Percentiles rank a stretch among this genome's conserved stretches.
Evolutionary conservation across 2,888 invertebrate genomes (phyloP).

Genomic region (Dorcus parallelipipedus): DNA sequence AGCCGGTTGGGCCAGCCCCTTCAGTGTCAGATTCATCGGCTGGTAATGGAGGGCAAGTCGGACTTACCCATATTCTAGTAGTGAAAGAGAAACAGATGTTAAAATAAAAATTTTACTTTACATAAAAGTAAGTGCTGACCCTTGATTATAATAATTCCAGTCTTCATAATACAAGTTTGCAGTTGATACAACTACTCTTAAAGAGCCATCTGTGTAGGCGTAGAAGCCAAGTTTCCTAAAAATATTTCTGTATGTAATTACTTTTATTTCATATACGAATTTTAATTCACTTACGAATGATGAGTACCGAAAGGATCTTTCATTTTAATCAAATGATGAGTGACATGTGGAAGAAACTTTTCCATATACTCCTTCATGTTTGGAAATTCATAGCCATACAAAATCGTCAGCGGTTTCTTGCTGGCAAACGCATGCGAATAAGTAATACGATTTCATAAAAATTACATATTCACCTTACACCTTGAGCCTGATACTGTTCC

Average conservation of each 20-base stretch:
- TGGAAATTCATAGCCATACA: slow-evolving; percentile 70
- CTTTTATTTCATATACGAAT: neutral
- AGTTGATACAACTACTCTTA: slow-evolving; percentile 85
- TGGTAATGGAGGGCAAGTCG: slow-evolving; percentile 65
- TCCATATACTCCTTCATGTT: slow-evolving; percentile 50
- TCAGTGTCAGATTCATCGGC: slow-evolving; percentile 50
- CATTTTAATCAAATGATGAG: slow-evolving; percentile 66
- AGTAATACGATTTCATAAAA: slow-evolving; percentile 4
- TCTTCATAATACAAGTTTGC: slow-evolving; percentile 89
- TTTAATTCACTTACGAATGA: slow-evolving; percentile 64
- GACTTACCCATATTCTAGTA: slow-evolving; percentile 83
- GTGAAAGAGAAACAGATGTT: neutral
- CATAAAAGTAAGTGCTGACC: slow-evolving; percentile 51
- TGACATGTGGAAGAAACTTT: slow-evolving; percentile 60
- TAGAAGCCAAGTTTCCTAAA: slow-evolving; percentile 83
- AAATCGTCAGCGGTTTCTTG: slow-evolving; percentile 66
- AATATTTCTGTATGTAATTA: slow-evolving; percentile 18
- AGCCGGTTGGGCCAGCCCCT: slow-evolving; percentile 82
- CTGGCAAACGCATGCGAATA: slow-evolving; percentile 44
- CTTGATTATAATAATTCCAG: slow-evolving; percentile 94
- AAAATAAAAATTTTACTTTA: slow-evolving; percentile 1
- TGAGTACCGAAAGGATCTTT: slow-evolving; percentile 80
- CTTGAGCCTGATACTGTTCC: slow-evolving; percentile 77
- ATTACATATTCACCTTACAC: slow-evolving; percentile 56
- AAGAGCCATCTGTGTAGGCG: slow-evolving; percentile 74